Conservation (phyloP, 30 jellyfish, hydroid and myxozoan species). For the Aurelia aurita region DNA sequence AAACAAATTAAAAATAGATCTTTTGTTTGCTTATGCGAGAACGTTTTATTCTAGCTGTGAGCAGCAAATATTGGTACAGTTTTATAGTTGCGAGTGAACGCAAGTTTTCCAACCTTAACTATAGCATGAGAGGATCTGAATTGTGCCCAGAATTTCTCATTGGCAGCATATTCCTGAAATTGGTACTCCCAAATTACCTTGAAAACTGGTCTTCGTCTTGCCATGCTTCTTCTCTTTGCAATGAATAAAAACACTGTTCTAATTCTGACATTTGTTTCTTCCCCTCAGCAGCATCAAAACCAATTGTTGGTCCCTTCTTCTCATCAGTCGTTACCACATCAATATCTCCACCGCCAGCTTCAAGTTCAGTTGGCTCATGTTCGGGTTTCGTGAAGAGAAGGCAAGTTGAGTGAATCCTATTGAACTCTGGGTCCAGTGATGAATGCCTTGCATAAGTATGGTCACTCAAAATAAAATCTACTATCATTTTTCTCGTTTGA, state of each 20-base stretch:
- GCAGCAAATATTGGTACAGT: too few relatives aligned
- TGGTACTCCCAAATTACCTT: slow-evolving; percentile 43
- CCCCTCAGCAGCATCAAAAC: slow-evolving; percentile 79
- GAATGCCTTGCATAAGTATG: slow-evolving; percentile 82
- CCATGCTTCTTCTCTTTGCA: slow-evolving; percentile 73
- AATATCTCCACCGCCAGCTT: slow-evolving; percentile 13
- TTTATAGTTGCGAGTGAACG: too few relatives aligned
- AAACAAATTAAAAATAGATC: too few relatives aligned
- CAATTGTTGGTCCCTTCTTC: slow-evolving; percentile 1
- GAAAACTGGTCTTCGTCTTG: slow-evolving; percentile 85
- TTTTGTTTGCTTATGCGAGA: too few relatives aligned
- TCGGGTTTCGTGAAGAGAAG: slow-evolving; percentile 43
- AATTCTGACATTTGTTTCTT: slow-evolving; percentile 79
- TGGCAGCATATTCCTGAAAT: too few relatives aligned
- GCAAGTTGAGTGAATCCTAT: slow-evolving; percentile 65
- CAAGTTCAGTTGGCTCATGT: slow-evolving; percentile 1
- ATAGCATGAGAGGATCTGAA: too few relatives aligned
- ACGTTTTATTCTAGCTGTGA: too few relatives aligned
- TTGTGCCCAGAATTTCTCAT: too few relatives aligned
- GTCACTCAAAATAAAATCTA: slow-evolving; percentile 67
- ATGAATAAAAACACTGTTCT: slow-evolving; percentile 75
- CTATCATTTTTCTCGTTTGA: slow-evolving; percentile 28
- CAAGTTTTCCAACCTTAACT: too few relatives aligned
- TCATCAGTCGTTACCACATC: slow-evolving; percentile 45
- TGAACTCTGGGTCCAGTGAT: slow-evolving; percentile 80